Percentiles rank a stretch among this genome's conserved stretches.
Conservation (phyloP, 1,140 invertebrate genomes). For the Oncopodura yosiiana region DNA sequence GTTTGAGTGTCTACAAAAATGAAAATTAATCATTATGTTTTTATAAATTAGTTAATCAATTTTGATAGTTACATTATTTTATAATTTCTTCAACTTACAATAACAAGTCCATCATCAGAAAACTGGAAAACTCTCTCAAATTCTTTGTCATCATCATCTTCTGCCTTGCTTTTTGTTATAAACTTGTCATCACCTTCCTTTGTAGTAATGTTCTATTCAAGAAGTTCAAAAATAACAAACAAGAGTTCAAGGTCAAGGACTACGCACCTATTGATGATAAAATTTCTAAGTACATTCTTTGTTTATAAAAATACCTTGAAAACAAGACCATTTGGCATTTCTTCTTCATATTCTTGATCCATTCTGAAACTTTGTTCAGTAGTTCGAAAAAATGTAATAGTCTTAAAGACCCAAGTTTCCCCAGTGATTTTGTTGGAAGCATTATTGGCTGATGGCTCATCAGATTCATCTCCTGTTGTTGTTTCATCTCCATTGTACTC, state of each 20-base stretch:
- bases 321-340: conserved; percentile 39
- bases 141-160: conserved; percentile 44
- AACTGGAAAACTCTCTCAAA: conserved; percentile 47
- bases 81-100: conserved; percentile 42
- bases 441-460: not conserved
- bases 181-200: conserved; percentile 46
- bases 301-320: conserved; percentile 37
- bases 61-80: not conserved
- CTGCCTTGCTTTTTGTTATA: conserved; percentile 40
- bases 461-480: not conserved
- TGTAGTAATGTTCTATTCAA: conserved; percentile 46
- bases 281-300: not conserved
- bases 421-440: not conserved
- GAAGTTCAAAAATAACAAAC: not conserved
- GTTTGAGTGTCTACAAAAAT: conserved; percentile 17
- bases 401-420: conserved; percentile 46
- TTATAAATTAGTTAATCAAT: not conserved
- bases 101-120: conserved; percentile 46
- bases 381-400: conserved; percentile 42
- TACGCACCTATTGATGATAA: too few relatives aligned
- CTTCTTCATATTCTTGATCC: conserved; percentile 40
- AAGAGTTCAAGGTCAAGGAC: too few relatives aligned
- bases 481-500: conserved; percentile 42
- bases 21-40: not conserved
- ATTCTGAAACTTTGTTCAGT: conserved; percentile 37